These are phyloP conservation scores for Brevimyrus niger DNA, from an alignment of 2,113 vertebrate genomes.

Conservation along the genomic window DNA sequence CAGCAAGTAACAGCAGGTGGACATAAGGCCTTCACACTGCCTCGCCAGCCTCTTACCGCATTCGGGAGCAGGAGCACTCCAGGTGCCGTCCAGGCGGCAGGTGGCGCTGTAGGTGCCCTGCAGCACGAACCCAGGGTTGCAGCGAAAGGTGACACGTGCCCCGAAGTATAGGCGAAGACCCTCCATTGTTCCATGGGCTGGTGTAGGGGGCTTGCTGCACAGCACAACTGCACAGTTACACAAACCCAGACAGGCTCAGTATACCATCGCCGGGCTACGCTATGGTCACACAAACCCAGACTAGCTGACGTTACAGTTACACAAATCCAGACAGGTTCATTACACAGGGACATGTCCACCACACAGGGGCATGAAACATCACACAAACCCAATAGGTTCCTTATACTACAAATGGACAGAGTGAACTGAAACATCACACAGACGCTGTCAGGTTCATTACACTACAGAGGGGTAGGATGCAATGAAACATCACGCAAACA, in stretches of 20 bases:
- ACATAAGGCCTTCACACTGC: not conserved
- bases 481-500: slow-evolving; percentile 64
- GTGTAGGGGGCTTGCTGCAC: slow-evolving; percentile 72
- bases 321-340: slow-evolving; percentile 36
- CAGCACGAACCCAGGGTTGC: slow-evolving; percentile 70
- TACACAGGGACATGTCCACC: not conserved
- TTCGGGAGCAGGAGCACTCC: slow-evolving; percentile 65
- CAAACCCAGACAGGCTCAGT: slow-evolving; percentile 35
- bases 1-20: not conserved
- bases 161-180: slow-evolving; percentile 75
- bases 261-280: not conserved
- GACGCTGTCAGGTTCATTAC: not conserved
- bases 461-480: not conserved
- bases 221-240: slow-evolving; percentile 74
- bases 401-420: not conserved
- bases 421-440: slow-evolving; percentile 60
- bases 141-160: slow-evolving; percentile 68
- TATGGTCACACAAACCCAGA: not conserved
- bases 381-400: not conserved
- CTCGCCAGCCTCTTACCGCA: slow-evolving; percentile 66
- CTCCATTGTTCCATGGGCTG: slow-evolving; percentile 66
- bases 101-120: slow-evolving; percentile 61
- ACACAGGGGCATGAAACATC: no score
- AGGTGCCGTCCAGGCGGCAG: slow-evolving; percentile 73
- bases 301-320: slow-evolving; percentile 41